phyloP scores from a whole-genome alignment of 2,113 vertebrate species.

The Larimichthys polyactis region DNA sequence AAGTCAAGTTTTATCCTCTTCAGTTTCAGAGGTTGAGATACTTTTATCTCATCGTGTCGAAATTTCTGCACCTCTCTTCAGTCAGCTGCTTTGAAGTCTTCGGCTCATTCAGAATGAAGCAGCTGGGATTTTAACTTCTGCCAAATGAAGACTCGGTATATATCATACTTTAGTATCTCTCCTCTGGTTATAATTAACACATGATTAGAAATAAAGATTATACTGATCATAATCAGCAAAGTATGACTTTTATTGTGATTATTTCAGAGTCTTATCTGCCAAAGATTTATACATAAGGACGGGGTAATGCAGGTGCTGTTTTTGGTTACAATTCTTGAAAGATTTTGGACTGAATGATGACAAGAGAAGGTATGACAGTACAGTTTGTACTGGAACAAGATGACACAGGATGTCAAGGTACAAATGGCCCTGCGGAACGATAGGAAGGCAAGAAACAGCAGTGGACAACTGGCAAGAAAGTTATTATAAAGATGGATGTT shows the following conservation, averaged over 20 bases:
- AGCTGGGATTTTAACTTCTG: not conserved
- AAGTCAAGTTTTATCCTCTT: conserved; percentile 15
- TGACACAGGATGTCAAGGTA: not conserved
- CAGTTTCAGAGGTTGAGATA: conserved; percentile 6
- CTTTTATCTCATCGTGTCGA: conserved; percentile 38
- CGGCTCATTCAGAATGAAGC: not conserved
- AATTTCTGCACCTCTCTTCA: not conserved
- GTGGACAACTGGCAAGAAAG: not conserved
- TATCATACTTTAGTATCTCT: not conserved
- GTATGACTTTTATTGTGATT: not conserved
- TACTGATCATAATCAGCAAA: not conserved
- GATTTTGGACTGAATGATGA: not conserved
- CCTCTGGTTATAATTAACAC: not conserved
- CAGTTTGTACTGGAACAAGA: not conserved
- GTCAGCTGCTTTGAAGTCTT: conserved; percentile 15
- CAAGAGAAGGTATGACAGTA: not conserved
- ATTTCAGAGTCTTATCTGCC: not conserved
- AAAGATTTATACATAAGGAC: not conserved
- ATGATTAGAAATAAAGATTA: not conserved
- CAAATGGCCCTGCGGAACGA: not conserved
- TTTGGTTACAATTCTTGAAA: not conserved
- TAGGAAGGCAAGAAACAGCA: not conserved
- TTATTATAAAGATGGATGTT: not conserved
- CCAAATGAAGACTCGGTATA: not conserved
- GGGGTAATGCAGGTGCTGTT: conserved; percentile 1